Evolutionary conservation across 37 sponge, comb jelly and placozoan genomes (phyloP).

Genomic region (Diacarnus erythraeanus): DNA sequence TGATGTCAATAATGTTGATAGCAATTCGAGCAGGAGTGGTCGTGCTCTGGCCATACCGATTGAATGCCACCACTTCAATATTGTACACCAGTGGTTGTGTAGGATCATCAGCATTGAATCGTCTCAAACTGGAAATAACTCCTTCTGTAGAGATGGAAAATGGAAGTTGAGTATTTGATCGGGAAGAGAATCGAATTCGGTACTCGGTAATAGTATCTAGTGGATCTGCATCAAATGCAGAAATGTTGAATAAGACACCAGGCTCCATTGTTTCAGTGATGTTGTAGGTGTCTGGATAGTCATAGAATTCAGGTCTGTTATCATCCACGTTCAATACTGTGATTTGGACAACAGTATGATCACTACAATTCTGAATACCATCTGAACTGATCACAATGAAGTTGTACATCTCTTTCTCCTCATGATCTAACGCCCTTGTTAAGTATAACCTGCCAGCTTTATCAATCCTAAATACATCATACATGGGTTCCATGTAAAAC

Average conservation of each 20-base stretch:
- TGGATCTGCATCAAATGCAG: conserved; percentile 55
- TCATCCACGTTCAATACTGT: conserved; percentile 63
- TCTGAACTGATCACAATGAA: conserved; percentile 49
- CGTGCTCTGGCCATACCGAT: conserved; percentile 37
- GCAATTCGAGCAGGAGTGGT: conserved; percentile 27
- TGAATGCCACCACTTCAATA: conserved; percentile 41
- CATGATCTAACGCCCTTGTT: conserved; percentile 41
- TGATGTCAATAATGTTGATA: conserved; percentile 45
- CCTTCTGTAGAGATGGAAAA: conserved; percentile 30
- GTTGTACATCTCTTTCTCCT: conserved; percentile 31
- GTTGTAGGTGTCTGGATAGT: conserved; percentile 7
- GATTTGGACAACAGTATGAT: conserved; percentile 29
- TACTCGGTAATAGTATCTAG: conserved; percentile 37
- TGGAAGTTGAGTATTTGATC: neutral
- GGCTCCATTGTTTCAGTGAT: conserved; percentile 23
- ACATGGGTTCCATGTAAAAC: conserved; percentile 30
- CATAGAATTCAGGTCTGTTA: conserved; percentile 33
- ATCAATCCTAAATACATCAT: conserved; percentile 28
- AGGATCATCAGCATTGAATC: conserved; percentile 42
- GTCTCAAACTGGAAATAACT: conserved; percentile 1
- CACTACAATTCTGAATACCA: conserved; percentile 32
- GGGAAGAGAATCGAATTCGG: neutral
- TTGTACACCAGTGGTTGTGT: conserved; percentile 1
- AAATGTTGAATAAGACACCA: conserved; percentile 37
- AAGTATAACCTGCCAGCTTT: conserved; percentile 24